Evolutionary conservation across 2,113 vertebrate genomes (phyloP), one percentile per base, ranked within the genome.

Genomic region (Echinops telfairi): DNA sequence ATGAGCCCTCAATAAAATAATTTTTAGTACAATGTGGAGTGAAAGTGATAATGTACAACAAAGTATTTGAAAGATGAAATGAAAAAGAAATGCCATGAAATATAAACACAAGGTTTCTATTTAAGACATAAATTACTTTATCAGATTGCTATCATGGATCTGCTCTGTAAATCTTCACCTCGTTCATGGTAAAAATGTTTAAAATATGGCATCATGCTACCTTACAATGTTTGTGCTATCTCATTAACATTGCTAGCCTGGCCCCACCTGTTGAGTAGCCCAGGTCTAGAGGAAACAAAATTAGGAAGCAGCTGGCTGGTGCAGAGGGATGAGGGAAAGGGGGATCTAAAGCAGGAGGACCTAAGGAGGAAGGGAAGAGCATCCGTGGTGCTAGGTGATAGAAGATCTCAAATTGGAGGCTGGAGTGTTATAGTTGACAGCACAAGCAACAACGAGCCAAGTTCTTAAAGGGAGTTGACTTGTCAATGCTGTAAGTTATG

Each of bases 301-400:
- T 62, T 77, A 23, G 60, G 73, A 15, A 43, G 53, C 31, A 75
- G 58, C 47, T 60, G 27, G 53, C 27, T 73, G 57, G 33, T n/a
- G 23, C 9, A 0, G 0, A 19, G 38, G 20, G 23, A n/a, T 25
- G 29, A 14, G 20, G 16, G 4, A 3, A 25, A n/a, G 29, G n/a
- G 27, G 47, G 3, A 5, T 43, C 33, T 22, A 22, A 76, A 80
- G 64, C 43, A 1, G 66, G 79, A 53, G 25, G 16, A 1, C n/a
- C 8, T 12, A 70, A n/a, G 85, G 60, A 5, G 2, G 40, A 3
- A 1, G 86, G 73, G 40, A 40, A 40, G 40, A 40, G 40, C 40
- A 40, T 40, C 3, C 3, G 40, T 40, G 40, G 40, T 40, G 40
- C 40, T 7, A 40, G 40, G 4, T 40, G 40, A 40, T 40, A 40